Conservation (phyloP, 2,113 vertebrate genomes). For the Phodopus roborovskii region DNA sequence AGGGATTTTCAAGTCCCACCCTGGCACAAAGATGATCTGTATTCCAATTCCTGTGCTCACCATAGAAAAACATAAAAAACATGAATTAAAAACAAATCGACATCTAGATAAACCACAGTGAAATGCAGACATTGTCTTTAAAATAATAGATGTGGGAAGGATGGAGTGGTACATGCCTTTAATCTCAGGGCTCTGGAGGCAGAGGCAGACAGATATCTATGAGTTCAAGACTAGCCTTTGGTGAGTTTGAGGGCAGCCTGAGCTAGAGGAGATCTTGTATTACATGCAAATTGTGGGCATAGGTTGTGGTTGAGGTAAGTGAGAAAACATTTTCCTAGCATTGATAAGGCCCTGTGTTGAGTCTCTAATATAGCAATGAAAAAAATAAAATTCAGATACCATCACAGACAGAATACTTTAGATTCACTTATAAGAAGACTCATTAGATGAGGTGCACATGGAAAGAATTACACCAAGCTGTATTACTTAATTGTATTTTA, state of each 20-base stretch:
- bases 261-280: neutral
- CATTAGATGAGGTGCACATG: neutral
- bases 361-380: neutral
- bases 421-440: neutral
- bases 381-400: neutral
- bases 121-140: neutral
- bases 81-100: neutral
- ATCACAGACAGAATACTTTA: neutral
- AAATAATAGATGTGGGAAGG: neutral
- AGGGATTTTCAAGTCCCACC: neutral
- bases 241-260: neutral
- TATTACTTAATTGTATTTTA: slow-evolving; percentile 13
- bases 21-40: neutral
- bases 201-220: neutral
- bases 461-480: neutral
- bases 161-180: neutral
- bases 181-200: neutral
- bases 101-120: neutral
- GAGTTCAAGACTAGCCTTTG: neutral
- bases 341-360: neutral
- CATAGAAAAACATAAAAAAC: neutral
- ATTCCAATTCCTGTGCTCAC: neutral
- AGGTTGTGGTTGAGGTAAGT: neutral
- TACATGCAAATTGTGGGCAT: neutral
- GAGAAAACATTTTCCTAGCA: neutral